Percentiles rank a stretch among this genome's conserved stretches.
phyloP scores from a whole-genome alignment of 2,888 invertebrate genomes.

The Eutolmus rufibarbis region DNA sequence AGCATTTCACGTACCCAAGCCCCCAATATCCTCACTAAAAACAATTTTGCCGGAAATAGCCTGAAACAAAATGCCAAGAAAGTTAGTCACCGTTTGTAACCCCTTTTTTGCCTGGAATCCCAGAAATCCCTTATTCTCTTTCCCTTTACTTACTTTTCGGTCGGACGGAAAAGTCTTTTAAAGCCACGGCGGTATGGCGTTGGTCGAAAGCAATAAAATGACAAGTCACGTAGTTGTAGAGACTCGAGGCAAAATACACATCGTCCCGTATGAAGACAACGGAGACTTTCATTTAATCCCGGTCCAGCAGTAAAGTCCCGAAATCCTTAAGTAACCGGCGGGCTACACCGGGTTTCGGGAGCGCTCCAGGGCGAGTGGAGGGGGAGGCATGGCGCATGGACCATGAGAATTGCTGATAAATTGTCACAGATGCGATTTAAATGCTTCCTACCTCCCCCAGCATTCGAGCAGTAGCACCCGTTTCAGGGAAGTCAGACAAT shows the following conservation, averaged over 20 bases:
- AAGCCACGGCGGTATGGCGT: neutral
- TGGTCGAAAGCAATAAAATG: slow-evolving; percentile 11
- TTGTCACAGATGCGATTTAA: slow-evolving; percentile 26
- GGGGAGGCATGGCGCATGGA: neutral
- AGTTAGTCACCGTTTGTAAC: neutral
- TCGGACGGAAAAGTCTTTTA: neutral
- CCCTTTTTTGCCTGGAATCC: neutral
- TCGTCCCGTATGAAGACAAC: neutral
- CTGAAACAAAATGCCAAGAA: neutral
- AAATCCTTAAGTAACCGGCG: slow-evolving; percentile 26
- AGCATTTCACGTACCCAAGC: neutral
- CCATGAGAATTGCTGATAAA: slow-evolving; percentile 16
- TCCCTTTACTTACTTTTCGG: neutral
- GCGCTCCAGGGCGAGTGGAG: neutral
- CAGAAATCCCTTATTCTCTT: neutral
- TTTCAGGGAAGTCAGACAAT: neutral
- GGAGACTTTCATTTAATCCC: slow-evolving; percentile 23
- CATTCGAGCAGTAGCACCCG: neutral
- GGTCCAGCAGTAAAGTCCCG: slow-evolving; percentile 13
- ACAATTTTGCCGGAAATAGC: neutral
- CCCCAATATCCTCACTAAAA: neutral
- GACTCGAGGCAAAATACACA: neutral
- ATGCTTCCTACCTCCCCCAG: neutral
- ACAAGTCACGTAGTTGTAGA: slow-evolving; percentile 8
- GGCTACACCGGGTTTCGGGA: neutral